A percentile compares a stretch with the other conserved stretches of the same genome.
Conservation (phyloP, 2,888 invertebrate species). For the Scelioninae gen. 1 region DNA sequence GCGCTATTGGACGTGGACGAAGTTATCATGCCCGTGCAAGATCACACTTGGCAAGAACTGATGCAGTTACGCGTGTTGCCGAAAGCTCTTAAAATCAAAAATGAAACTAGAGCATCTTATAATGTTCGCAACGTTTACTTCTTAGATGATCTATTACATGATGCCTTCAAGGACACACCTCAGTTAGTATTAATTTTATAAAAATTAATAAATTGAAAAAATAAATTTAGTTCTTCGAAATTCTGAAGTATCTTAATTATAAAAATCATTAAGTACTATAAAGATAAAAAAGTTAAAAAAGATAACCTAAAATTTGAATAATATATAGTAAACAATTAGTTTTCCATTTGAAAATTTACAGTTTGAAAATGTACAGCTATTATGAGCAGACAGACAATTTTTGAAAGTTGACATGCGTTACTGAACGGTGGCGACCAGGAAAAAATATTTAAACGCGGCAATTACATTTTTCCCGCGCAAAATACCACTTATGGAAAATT, state of each 20-base stretch:
- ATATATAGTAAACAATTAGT: too few relatives aligned
- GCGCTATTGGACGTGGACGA: constrained; percentile 97
- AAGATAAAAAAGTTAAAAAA: too few relatives aligned
- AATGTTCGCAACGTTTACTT: constrained; percentile 97
- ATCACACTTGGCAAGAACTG: constrained; percentile 90
- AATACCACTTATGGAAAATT: constrained; percentile 43
- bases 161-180: constrained; percentile 92
- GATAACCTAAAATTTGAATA: too few relatives aligned
- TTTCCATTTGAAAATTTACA: too few relatives aligned
- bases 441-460: constrained; percentile 38
- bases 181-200: too few relatives aligned
- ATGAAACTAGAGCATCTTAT: constrained; percentile 90
- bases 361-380: too few relatives aligned
- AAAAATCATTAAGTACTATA: too few relatives aligned
- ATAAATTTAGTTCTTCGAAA: too few relatives aligned
- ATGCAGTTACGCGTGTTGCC: constrained; percentile 89
- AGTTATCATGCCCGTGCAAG: constrained; percentile 94
- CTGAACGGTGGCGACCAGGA: constrained; percentile 16
- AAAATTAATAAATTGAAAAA: too few relatives aligned
- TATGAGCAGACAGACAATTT: constrained; percentile 8
- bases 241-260: too few relatives aligned
- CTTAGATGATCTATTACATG: constrained; percentile 93
- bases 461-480: constrained; percentile 50
- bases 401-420: constrained; percentile 27
- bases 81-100: constrained; percentile 88